phyloP scores from a whole-genome alignment of 2,113 vertebrate genomes.

The Tupaia chinensis region DNA sequence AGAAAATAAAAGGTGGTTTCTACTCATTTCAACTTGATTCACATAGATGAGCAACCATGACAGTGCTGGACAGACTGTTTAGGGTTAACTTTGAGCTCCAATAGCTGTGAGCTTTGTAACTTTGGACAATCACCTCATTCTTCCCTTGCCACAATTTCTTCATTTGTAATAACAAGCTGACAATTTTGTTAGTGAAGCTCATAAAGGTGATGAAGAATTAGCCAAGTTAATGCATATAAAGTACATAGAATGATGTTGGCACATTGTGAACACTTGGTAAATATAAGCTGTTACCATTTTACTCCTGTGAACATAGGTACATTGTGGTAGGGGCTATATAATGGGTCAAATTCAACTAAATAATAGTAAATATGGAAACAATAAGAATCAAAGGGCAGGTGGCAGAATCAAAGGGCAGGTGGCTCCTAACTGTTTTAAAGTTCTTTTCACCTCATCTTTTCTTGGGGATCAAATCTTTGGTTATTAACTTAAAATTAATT shows the following conservation, averaged over 20 bases:
- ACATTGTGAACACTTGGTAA: background rate
- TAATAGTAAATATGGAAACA: background rate
- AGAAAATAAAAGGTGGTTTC: background rate
- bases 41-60: background rate
- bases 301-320: background rate
- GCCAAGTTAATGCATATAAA: background rate
- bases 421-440: background rate
- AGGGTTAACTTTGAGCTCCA: background rate
- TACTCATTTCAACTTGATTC: background rate
- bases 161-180: background rate
- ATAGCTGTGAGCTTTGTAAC: background rate
- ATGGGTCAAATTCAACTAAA: background rate
- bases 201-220: background rate
- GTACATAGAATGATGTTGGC: background rate
- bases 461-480: background rate
- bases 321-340: background rate
- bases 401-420: background rate
- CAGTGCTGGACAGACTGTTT: background rate
- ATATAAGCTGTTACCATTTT: background rate
- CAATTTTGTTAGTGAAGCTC: background rate
- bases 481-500: conserved; percentile 46
- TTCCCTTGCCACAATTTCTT: background rate
- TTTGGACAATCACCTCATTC: background rate
- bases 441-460: background rate
- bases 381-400: background rate